Evolutionary conservation across 2,888 invertebrate species (phyloP), one percentile per base, ranked within the genome.

Genomic region (Neoitamus cyanurus): DNA sequence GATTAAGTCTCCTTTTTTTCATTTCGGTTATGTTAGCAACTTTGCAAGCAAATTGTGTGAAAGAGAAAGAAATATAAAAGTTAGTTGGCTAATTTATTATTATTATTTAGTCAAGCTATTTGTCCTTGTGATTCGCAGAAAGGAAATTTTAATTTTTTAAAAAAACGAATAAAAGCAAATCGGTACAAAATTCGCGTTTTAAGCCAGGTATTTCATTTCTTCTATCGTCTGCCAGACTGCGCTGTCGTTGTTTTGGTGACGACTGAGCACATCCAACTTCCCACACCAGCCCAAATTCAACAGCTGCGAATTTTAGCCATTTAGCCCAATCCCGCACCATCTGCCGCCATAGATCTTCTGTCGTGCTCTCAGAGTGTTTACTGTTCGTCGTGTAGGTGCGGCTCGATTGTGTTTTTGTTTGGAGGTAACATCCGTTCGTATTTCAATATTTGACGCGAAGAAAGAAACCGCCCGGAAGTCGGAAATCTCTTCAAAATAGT

Each of bases 371-470:
- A 11, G 31, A 25, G 20, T 72, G 72, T 72, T 72, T 72, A 72
- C 34, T 31, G 73, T 6, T 36, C 36, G 73, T 73, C 11, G 73
- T 15, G 36, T 25, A 77, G 77, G 77, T 77, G 77, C 77, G 77
- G 77, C 42, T 77, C 28, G 15, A 73, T 73, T 34, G 36, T 15
- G 31, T 73, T 34, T 73, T 46, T 46, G 77, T 77, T 77, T 77
- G 28, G 25, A 25, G 7, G 46, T 1, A 28, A 28, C 42, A 28
- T 58, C 15, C 25, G 25, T 20, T 20, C 58, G 58, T 3, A 2
- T 58, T 58, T 58, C 6, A 25, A 58, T 58, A 58, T 25, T 20
- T 15, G 25, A 25, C 58, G 25, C 15, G 20, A 20, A 6, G 58
- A 9, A 20, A 6, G 58, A 20, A 58, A 15, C 9, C 9, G 58